Conservation (phyloP, 2,888 invertebrate genomes). For the Congeria kusceri region DNA sequence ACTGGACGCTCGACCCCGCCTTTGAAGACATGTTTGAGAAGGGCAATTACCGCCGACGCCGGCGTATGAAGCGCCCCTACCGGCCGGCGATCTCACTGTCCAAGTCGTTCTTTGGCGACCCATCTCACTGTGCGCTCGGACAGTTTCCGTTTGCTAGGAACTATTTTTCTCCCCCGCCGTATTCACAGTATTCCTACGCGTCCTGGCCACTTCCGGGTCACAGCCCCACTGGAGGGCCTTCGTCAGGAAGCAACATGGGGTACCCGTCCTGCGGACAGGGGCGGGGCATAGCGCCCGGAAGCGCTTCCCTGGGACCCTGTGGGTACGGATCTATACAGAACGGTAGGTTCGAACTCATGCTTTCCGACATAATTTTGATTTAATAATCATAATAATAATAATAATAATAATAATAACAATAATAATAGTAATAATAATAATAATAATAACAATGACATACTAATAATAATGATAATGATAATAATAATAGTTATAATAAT, state of each 20-base stretch:
- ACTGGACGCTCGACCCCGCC: constrained; percentile 98
- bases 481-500: no score
- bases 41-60: constrained; percentile 97
- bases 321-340: constrained; percentile 65
- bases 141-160: constrained; percentile 78
- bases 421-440: no score
- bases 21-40: constrained; percentile 99
- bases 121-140: constrained; percentile 76
- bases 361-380: no score
- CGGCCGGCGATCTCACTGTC: constrained; percentile 80
- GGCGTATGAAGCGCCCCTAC: constrained; percentile 93
- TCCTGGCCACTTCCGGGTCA: constrained; percentile 73
- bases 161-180: constrained; percentile 76
- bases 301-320: constrained; percentile 62
- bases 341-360: constrained; percentile 18
- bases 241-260: constrained; percentile 67
- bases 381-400: no score
- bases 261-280: constrained; percentile 76
- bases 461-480: no score
- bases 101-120: constrained; percentile 81
- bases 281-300: constrained; percentile 60
- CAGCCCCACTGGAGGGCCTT: constrained; percentile 64
- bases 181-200: constrained; percentile 75
- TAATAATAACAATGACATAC: no score
- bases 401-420: no score